A percentile compares a stretch with the other conserved stretches of the same genome.
Conservation (phyloP, 1,140 invertebrate species). For the Cotesia chilonis region DNA sequence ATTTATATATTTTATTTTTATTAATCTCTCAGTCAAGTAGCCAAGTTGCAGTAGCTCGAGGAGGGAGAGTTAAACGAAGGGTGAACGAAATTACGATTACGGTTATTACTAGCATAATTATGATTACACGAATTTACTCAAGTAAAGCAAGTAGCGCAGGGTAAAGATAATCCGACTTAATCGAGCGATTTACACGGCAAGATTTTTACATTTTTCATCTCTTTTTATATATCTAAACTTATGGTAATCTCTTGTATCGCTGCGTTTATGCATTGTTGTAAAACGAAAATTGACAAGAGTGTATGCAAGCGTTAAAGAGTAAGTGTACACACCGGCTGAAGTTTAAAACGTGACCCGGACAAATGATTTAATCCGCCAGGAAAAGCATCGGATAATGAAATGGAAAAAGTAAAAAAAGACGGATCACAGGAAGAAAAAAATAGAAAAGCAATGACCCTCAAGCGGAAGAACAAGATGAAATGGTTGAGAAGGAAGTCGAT, state of each 20-base stretch:
- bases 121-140: constrained; percentile 28
- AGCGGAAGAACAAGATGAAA: constrained; percentile 27
- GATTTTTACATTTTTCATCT: constrained; percentile 6
- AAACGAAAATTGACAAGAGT: constrained; percentile 3
- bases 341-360: too few relatives aligned
- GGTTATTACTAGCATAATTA: constrained; percentile 37
- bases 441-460: constrained; percentile 5
- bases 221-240: not conserved
- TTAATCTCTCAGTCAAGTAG: too few relatives aligned
- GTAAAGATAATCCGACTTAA: constrained; percentile 35
- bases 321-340: too few relatives aligned
- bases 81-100: constrained; percentile 28
- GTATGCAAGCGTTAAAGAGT: too few relatives aligned
- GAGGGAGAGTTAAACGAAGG: constrained; percentile 10
- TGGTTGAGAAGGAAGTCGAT: constrained; percentile 40
- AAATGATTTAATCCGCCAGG: too few relatives aligned
- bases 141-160: constrained; percentile 1
- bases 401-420: not conserved
- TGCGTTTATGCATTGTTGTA: not conserved
- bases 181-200: constrained; percentile 20
- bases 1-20: constrained; percentile 12
- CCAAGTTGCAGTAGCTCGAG: too few relatives aligned
- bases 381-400: not conserved
- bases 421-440: not conserved
- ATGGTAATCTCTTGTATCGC: too few relatives aligned